phyloP scores from a whole-genome alignment of 2,797 vertebrate species.

The Synanceia verrucosa region DNA sequence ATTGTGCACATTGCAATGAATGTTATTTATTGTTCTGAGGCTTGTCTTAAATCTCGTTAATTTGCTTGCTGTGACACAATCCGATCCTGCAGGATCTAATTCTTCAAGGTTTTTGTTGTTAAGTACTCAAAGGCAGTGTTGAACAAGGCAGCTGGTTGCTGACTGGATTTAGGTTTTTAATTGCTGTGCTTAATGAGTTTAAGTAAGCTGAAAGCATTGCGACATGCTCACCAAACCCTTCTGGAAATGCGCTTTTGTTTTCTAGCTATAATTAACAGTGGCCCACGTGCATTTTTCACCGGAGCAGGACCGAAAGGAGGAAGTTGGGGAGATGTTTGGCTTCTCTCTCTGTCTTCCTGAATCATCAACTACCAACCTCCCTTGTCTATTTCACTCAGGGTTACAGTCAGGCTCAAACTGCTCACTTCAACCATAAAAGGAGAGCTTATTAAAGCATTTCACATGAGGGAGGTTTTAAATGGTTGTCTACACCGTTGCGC shows the following conservation, averaged over 20 bases:
- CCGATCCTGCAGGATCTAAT: slow-evolving; percentile 63
- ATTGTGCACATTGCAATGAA: slow-evolving; percentile 44
- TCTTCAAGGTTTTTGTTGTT: slow-evolving; percentile 62
- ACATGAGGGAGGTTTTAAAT: slow-evolving; percentile 55
- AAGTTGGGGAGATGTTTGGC: neutral
- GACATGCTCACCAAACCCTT: slow-evolving; percentile 64
- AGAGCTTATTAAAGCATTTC: slow-evolving; percentile 56
- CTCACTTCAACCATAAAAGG: slow-evolving; percentile 72
- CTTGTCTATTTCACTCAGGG: slow-evolving; percentile 31
- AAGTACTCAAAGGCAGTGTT: slow-evolving; percentile 65
- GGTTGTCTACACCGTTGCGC: slow-evolving; percentile 36
- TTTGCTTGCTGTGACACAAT: slow-evolving; percentile 73
- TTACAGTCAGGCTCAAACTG: slow-evolving; percentile 35
- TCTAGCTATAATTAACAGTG: slow-evolving; percentile 59
- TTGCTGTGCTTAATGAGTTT: slow-evolving; percentile 79
- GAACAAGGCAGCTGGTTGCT: slow-evolving; percentile 67
- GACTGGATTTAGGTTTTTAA: slow-evolving; percentile 81
- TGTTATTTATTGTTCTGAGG: slow-evolving; percentile 70
- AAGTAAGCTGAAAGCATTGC: slow-evolving; percentile 81
- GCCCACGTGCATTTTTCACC: slow-evolving; percentile 30
- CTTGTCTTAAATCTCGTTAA: slow-evolving; percentile 73
- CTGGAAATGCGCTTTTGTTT: slow-evolving; percentile 67
- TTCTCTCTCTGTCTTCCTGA: slow-evolving; percentile 41
- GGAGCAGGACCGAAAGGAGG: slow-evolving; percentile 19
- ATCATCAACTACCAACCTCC: slow-evolving; percentile 37